phyloP scores from a whole-genome alignment of 2,113 vertebrate genomes.

The Tachycineta bicolor region DNA sequence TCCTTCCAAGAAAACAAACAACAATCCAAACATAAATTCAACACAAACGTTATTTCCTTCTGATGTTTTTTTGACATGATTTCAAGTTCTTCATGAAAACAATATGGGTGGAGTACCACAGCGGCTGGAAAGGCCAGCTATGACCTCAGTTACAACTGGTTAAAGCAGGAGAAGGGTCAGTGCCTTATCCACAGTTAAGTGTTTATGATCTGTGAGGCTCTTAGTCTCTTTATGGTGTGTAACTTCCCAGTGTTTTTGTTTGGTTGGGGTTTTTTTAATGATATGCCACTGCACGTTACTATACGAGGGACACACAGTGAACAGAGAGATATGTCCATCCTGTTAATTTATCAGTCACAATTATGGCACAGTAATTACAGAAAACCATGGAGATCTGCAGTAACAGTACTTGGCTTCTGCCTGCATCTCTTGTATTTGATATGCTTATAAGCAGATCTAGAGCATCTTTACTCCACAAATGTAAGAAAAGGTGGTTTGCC shows the following conservation, averaged over 20 bases:
- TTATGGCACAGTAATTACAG: background rate
- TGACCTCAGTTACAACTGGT: slow-evolving; percentile 24
- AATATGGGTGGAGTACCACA: slow-evolving; percentile 51
- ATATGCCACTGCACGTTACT: background rate
- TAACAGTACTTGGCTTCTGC: background rate
- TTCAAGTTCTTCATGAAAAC: slow-evolving; percentile 58
- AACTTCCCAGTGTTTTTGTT: background rate
- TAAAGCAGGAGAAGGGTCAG: slow-evolving; percentile 14
- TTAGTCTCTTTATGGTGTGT: background rate
- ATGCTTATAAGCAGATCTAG: background rate
- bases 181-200: background rate
- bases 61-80: slow-evolving; percentile 36
- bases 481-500: background rate
- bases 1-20: slow-evolving; percentile 49
- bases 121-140: background rate
- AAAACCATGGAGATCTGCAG: background rate
- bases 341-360: background rate
- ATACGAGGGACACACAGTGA: background rate
- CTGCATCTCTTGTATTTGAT: background rate
- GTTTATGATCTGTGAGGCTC: background rate
- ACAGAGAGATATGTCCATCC: background rate
- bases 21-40: slow-evolving; percentile 18
- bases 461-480: background rate
- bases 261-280: rapidly evolving
- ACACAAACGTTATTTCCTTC: slow-evolving; percentile 36